Evolutionary conservation across 2,797 vertebrate genomes (phyloP).

Genomic region (Pempheris klunzingeri): DNA sequence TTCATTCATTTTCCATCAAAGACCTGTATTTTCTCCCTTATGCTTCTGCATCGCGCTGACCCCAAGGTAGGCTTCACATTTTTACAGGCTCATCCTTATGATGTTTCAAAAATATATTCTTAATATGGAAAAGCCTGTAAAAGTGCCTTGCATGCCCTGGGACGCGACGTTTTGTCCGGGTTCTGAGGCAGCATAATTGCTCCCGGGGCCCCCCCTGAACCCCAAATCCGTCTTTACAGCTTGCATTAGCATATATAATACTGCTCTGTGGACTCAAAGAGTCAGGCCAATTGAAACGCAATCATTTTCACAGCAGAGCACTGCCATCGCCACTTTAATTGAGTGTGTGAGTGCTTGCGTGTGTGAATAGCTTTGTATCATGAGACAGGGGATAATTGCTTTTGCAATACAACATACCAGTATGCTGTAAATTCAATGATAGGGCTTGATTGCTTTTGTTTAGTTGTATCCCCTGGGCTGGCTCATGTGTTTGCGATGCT

Average conservation of each 20-base stretch:
- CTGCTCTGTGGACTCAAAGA: slow-evolving; percentile 81
- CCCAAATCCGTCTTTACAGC: slow-evolving; percentile 77
- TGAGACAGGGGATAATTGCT: slow-evolving; percentile 83
- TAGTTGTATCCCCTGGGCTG: slow-evolving; percentile 70
- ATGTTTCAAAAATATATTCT: slow-evolving; percentile 55
- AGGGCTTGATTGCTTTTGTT: slow-evolving; percentile 84
- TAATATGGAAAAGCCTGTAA: slow-evolving; percentile 65
- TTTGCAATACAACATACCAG: slow-evolving; percentile 72
- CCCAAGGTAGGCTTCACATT: slow-evolving; percentile 13
- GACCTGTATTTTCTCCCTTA: neutral
- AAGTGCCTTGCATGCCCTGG: slow-evolving; percentile 46
- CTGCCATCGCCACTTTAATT: slow-evolving; percentile 79
- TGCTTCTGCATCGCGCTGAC: neutral
- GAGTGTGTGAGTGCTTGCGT: slow-evolving; percentile 57
- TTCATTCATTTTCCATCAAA: slow-evolving; percentile 17
- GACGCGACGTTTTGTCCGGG: slow-evolving; percentile 53
- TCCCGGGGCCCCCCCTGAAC: slow-evolving; percentile 65
- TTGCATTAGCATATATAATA: slow-evolving; percentile 86
- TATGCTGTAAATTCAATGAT: slow-evolving; percentile 83
- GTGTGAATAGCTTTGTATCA: slow-evolving; percentile 63
- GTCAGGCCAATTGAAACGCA: slow-evolving; percentile 81
- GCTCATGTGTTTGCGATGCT: slow-evolving; percentile 62
- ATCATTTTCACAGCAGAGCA: slow-evolving; percentile 77
- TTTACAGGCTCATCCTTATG: slow-evolving; percentile 7
- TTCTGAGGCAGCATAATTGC: slow-evolving; percentile 79